Base-by-base conservation (phyloP, 2,797 vertebrate species). In the Stomatorhinus walkeri region DNA sequence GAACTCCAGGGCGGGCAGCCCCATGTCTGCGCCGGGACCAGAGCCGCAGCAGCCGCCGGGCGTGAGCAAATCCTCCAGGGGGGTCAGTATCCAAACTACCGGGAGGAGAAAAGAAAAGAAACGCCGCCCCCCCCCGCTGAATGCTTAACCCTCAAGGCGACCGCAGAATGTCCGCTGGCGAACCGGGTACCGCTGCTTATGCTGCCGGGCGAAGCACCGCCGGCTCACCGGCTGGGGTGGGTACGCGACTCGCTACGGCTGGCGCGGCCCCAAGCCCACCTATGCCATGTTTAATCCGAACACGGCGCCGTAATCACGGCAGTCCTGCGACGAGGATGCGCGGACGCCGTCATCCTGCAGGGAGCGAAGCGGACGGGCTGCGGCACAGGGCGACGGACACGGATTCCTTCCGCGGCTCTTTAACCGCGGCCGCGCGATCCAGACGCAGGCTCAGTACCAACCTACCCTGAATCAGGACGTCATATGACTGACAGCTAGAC, bases 1-100 rank as follows among this genome's bases (percentile, higher is more conserved):
- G 92, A 97, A 97, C 94, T 96, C 96, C 92, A 97, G 91, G 49
- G 96, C 95, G 72, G 96, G 96, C 51, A 97, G 92, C 12, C 96
- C 96, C 96, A 97, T 97, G 89, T 91, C 95, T 89, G 14, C 14
- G 59, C 76, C 54, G 28, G 54, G 48, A 87, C 85, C 88, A 76
- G 85, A 87, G 56, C 84, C 86, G 88, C 90, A 64, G 88, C 36
- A 89, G 48, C 1, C 88, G 24, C n/a, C 83, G 22, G 89, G 88
- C 87, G 76, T 85, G 89, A 86, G 79, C 76, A 88, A 40, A 88
- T 89, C 12, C 89, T 92, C 52, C 51, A 89, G 64, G 91, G 91
- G 91, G 48, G 49, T 49, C 22, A 19, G n/a, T 24, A 14, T 85
- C 49, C 24, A 85, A 28, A 52, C 46, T 46, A 49, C 19, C 81